Percentiles rank a stretch among this genome's conserved stretches.
These are phyloP conservation scores for Sparus aurata DNA, from an alignment of 2,797 vertebrate species.

Conservation along the genomic window DNA sequence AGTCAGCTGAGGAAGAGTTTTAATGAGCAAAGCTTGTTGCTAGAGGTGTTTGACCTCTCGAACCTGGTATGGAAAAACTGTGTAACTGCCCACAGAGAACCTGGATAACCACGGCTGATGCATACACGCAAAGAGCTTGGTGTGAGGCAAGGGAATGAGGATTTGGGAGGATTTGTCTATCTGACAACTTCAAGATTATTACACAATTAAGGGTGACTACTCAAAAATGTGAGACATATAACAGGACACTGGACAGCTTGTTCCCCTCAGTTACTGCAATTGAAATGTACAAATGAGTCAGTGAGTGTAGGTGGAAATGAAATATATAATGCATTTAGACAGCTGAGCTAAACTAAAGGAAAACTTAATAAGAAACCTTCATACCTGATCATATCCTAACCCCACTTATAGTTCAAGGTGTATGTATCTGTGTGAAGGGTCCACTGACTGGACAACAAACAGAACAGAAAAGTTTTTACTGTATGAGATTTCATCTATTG, in stretches of 20 bases:
- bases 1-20: constrained; percentile 30
- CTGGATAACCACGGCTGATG: constrained; percentile 13
- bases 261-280: background rate
- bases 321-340: background rate
- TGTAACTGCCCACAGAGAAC: constrained; percentile 37
- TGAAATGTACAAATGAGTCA: background rate
- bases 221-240: constrained; percentile 20
- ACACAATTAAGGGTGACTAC: constrained; percentile 30
- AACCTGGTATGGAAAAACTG: constrained; percentile 9
- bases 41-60: constrained; percentile 46
- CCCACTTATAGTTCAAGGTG: constrained; percentile 40
- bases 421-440: too few species aligned
- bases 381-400: constrained; percentile 21
- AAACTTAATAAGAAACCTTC: background rate
- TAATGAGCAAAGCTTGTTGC: constrained; percentile 63
- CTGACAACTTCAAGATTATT: constrained; percentile 20
- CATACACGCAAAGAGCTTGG: constrained; percentile 15
- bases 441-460: constrained; percentile 13
- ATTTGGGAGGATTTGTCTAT: background rate
- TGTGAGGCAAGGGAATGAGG: constrained; percentile 7
- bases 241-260: background rate
- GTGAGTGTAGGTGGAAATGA: background rate
- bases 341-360: background rate
- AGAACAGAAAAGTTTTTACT: background rate
- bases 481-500: constrained; percentile 31